Evolutionary conservation across 2,797 vertebrate species (phyloP).

Genomic region (Antrozous pallidus): DNA sequence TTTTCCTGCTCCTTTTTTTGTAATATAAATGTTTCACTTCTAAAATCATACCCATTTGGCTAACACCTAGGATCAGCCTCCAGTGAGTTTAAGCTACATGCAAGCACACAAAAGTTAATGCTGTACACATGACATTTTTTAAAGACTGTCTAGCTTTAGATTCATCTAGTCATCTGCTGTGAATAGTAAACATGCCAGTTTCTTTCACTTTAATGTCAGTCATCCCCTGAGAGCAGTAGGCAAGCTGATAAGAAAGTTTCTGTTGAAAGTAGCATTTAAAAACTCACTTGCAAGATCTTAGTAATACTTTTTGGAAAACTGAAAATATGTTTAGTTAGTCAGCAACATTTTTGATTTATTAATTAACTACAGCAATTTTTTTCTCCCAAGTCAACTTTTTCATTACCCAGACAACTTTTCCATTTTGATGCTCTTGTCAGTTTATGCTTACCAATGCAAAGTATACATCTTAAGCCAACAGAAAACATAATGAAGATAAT

Average conservation of each 20-base stretch:
- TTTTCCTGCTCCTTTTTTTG: background rate
- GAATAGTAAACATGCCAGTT: background rate
- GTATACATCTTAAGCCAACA: conserved; percentile 13
- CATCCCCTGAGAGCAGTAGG: background rate
- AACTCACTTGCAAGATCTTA: conserved; percentile 38
- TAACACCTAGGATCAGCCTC: background rate
- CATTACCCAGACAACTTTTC: background rate
- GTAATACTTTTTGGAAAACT: conserved; percentile 28
- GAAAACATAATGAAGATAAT: conserved; percentile 32
- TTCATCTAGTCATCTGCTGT: background rate
- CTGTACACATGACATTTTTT: background rate
- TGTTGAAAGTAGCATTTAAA: conserved; percentile 52
- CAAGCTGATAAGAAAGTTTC: conserved; percentile 9
- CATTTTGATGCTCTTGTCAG: background rate
- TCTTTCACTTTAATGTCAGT: conserved; percentile 41
- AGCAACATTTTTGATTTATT: conserved; percentile 18
- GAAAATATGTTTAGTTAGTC: conserved; percentile 35
- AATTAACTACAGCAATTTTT: conserved; percentile 25
- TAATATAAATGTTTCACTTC: conserved; percentile 1
- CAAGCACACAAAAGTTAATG: background rate
- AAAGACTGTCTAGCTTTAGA: conserved; percentile 21
- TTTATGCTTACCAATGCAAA: conserved; percentile 28
- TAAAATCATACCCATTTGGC: conserved; percentile 39
- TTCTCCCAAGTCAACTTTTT: background rate
- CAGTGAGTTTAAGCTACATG: background rate